phyloP scores from a whole-genome alignment of 2,797 vertebrate species.

The Eidolon dupreanum region DNA sequence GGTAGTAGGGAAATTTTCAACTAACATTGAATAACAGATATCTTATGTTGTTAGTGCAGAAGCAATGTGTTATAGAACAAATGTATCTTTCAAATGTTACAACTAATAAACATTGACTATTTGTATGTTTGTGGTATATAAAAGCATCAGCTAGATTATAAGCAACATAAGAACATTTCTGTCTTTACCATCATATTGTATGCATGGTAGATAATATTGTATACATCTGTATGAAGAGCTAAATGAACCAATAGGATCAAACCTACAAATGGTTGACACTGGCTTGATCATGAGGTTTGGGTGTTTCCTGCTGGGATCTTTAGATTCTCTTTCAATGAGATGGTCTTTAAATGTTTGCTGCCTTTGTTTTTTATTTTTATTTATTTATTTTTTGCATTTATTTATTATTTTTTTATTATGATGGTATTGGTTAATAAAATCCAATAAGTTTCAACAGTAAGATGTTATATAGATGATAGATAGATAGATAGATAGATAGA shows the following conservation, averaged over 20 bases:
- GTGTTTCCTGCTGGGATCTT: background rate
- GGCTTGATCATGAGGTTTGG: background rate
- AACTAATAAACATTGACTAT: background rate
- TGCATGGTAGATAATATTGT: background rate
- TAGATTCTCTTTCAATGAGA: background rate
- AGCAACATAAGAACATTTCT: conserved; percentile 19
- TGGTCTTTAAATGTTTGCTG: background rate
- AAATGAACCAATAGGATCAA: background rate
- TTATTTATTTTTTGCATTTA: no score
- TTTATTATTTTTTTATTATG: no score
- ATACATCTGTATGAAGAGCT: background rate
- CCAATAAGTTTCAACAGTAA: no score
- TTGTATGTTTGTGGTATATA: background rate
- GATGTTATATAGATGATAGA: no score
- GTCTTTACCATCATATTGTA: background rate
- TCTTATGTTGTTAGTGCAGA: background rate
- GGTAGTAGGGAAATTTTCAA: background rate
- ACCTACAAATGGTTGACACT: background rate
- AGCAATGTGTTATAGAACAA: background rate
- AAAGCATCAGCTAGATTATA: background rate
- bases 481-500: no score
- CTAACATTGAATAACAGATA: background rate
- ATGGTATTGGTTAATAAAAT: no score
- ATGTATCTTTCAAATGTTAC: background rate
- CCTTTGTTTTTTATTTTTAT: background rate